Evolutionary conservation across 1,140 invertebrate species (phyloP), one percentile per base, ranked within the genome.

Genomic region (Tribolium madens): DNA sequence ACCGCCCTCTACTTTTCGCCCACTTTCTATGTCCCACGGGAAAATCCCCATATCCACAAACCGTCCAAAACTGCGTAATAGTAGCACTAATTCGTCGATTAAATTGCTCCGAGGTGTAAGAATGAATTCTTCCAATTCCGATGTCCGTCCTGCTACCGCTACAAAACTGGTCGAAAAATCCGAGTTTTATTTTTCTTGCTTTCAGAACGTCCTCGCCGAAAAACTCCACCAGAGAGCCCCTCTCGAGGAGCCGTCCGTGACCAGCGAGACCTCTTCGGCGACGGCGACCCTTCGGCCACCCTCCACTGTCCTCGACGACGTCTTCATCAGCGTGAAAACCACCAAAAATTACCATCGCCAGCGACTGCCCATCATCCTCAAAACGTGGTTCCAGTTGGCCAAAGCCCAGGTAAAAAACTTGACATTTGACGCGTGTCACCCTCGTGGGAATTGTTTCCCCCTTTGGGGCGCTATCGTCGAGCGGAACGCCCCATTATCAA

Each of bases 281-380:
- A 89, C 87, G 18, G 88, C 88, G 36, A 93, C 92, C 79, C 89
- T 89, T 81, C 88, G 89, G 80, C 91, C 89, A 78, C 92, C 91
- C 79, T 89, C 91, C 60, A 93, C 92, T 48, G 90, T 89, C 69
- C 88, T 97, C 75, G 89, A 94, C 85, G 95, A 97, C 86, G 89
- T 98, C 80, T 98, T 97, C 87, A 94, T 98, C 84, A 96, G 95
- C 87, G 95, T 98, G 13, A 98, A 98, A 89, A 98, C 96, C 57
- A 97, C 96, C 26, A 92, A 92, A 84, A 91, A 92, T 86, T 97
- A 96, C 87, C 95, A 98, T 85, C 87, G 91, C 75, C 91, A 92
- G 26, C 89, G 97, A 76, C 84, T 98, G 77, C 93, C 94, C n/a
- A 90, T 95, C 73, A 94, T 98, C 81, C 90, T 98, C 83, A 92